These are phyloP conservation scores for Muscicapa comitata DNA, from an alignment of 2,797 vertebrate genomes.

Conservation along the genomic window DNA sequence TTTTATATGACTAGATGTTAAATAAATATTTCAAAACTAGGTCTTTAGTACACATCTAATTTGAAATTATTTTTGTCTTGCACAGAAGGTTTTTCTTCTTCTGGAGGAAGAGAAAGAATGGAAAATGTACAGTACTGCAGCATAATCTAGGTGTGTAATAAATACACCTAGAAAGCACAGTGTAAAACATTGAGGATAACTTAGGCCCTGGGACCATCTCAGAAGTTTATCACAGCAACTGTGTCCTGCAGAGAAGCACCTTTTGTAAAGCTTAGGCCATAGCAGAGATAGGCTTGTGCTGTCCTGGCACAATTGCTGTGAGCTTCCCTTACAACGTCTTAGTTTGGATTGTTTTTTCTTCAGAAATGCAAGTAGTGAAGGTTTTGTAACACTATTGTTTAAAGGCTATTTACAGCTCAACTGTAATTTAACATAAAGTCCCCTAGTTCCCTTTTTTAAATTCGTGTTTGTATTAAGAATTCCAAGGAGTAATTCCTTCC, in stretches of 20 bases:
- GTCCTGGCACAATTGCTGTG: background rate
- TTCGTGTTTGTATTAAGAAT: slow-evolving; percentile 19
- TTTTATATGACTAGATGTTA: slow-evolving; percentile 75
- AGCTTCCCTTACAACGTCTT: background rate
- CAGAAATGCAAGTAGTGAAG: background rate
- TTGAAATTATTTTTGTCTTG: slow-evolving; percentile 67
- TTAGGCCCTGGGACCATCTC: slow-evolving; percentile 12
- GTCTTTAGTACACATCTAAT: slow-evolving; percentile 69
- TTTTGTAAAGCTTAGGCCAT: slow-evolving; percentile 38
- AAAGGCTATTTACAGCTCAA: background rate
- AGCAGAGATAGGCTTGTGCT: slow-evolving; percentile 4
- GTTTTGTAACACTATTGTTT: background rate
- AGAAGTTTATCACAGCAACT: slow-evolving; percentile 8
- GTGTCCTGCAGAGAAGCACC: slow-evolving; percentile 48
- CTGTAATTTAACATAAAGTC: slow-evolving; percentile 10
- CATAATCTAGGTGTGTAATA: background rate
- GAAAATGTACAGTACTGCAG: background rate
- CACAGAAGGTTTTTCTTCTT: slow-evolving; percentile 58
- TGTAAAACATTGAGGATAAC: background rate
- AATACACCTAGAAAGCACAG: slow-evolving; percentile 67
- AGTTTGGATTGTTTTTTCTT: background rate
- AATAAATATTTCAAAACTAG: slow-evolving; percentile 71
- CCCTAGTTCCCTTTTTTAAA: background rate
- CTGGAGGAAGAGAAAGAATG: background rate
- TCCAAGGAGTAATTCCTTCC: background rate